Evolutionary conservation across 2,113 vertebrate genomes (phyloP).

Genomic region (Oncorhynchus masou): DNA sequence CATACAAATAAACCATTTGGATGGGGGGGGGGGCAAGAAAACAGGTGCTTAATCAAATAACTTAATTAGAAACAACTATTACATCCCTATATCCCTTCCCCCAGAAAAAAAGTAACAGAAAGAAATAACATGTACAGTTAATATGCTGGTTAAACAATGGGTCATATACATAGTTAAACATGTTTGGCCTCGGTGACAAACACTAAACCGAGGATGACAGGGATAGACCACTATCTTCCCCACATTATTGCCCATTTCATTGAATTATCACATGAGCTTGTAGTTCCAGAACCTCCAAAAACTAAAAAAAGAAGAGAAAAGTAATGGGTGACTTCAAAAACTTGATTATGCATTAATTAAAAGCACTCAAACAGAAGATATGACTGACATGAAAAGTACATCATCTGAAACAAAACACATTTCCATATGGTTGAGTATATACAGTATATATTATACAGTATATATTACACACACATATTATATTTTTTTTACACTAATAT

Average conservation of each 20-base stretch:
- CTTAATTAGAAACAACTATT: not conserved
- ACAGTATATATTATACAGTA: no score
- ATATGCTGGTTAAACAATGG: slow-evolving; percentile 10
- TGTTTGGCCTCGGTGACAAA: slow-evolving; percentile 28
- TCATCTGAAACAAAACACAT: not conserved
- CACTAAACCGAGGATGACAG: slow-evolving; percentile 10
- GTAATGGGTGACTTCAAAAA: slow-evolving; percentile 18
- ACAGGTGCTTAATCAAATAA: not conserved
- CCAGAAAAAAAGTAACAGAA: not conserved
- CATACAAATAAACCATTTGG: not conserved
- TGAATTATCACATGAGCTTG: slow-evolving; percentile 19
- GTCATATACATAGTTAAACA: slow-evolving; percentile 20
- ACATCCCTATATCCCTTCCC: not conserved
- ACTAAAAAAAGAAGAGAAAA: slow-evolving; percentile 6
- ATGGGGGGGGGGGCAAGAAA: not conserved
- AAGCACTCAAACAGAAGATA: slow-evolving; percentile 46
- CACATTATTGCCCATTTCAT: slow-evolving; percentile 1
- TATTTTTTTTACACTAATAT: not conserved
- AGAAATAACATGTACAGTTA: not conserved
- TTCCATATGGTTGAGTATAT: not conserved
- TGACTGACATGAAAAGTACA: slow-evolving; percentile 11
- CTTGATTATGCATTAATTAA: slow-evolving; percentile 39
- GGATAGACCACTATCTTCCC: slow-evolving; percentile 13
- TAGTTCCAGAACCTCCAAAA: slow-evolving; percentile 30
- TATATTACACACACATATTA: no score